Percentiles rank a stretch among this genome's conserved stretches.
phyloP scores from a whole-genome alignment of 2,888 invertebrate species.

The Beris morrisii region DNA sequence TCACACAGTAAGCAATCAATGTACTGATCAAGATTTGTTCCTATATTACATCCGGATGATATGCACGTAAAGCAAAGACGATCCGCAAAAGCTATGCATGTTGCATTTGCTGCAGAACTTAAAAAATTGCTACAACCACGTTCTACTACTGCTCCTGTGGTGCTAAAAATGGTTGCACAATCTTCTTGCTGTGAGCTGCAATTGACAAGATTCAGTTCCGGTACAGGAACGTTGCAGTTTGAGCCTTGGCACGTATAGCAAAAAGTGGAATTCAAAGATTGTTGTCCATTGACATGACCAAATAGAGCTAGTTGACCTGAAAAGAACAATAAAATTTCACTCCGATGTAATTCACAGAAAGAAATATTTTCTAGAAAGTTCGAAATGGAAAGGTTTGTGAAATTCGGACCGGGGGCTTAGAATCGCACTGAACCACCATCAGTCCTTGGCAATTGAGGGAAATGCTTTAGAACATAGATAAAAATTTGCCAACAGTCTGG shows the following conservation, averaged over 20 bases:
- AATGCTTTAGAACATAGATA: too few relatives aligned
- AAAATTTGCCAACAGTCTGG: too few relatives aligned
- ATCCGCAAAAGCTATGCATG: slow-evolving; percentile 4
- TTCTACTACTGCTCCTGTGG: background rate
- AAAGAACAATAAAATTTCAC: too few relatives aligned
- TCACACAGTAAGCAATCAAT: slow-evolving; percentile 22
- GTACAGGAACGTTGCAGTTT: background rate
- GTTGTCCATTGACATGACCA: slow-evolving; percentile 4
- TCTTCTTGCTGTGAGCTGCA: slow-evolving; percentile 1
- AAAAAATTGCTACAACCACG: slow-evolving; percentile 19
- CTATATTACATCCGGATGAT: slow-evolving; percentile 11
- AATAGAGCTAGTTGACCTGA: too few relatives aligned
- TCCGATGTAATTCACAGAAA: too few relatives aligned
- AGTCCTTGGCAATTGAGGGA: too few relatives aligned
- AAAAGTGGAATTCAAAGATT: slow-evolving; percentile 1
- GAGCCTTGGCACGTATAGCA: slow-evolving; percentile 21
- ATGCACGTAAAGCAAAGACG: slow-evolving; percentile 23
- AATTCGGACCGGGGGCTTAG: too few relatives aligned
- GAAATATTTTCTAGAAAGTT: too few relatives aligned
- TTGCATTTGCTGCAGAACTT: slow-evolving; percentile 5
- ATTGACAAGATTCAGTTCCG: background rate
- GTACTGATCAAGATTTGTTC: background rate
- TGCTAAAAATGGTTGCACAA: slow-evolving; percentile 18
- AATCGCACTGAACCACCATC: too few relatives aligned
- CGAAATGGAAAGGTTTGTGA: too few relatives aligned